A percentile compares a stretch with the other conserved stretches of the same genome.
Conservation (phyloP, 23 tunicate genomes). For the Phallusia fumigata region DNA sequence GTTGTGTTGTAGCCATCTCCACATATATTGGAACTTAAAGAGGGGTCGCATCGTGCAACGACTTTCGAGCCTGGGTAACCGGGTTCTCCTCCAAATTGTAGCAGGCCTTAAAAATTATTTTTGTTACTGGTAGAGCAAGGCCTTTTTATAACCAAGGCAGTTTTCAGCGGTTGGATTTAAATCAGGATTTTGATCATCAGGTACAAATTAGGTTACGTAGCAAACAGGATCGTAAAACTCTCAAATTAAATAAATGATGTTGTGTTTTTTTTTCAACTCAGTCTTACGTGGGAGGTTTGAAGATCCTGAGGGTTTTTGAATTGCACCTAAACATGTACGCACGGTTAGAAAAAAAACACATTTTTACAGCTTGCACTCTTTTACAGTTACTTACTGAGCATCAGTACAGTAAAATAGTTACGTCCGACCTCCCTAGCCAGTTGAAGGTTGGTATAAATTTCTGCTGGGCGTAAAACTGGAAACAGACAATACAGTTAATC, state of each 20-base stretch:
- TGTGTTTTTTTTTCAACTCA: not conserved
- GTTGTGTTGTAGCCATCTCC: not conserved
- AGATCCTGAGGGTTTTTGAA: not conserved
- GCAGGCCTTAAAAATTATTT: conserved; percentile 3
- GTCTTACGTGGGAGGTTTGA: not conserved
- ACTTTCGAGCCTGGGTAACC: not conserved
- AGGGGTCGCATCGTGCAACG: not conserved
- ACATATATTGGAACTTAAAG: not conserved
- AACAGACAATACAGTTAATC: not conserved
- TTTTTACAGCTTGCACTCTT: not conserved
- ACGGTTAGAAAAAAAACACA: too few species aligned
- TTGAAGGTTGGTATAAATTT: not conserved
- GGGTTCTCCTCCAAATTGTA: not conserved
- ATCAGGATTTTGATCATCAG: too few species aligned
- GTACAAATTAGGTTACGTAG: too few species aligned
- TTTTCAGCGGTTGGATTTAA: too few species aligned
- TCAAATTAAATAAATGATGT: too few species aligned
- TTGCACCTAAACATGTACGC: not conserved
- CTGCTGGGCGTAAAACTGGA: not conserved
- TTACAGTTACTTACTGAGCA: not conserved
- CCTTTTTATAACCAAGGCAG: too few species aligned
- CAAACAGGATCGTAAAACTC: too few species aligned
- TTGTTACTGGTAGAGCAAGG: too few species aligned
- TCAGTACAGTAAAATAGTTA: not conserved
- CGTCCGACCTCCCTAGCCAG: not conserved